Conservation (phyloP, 2,888 invertebrate species). For the Chelonus formosanus region DNA sequence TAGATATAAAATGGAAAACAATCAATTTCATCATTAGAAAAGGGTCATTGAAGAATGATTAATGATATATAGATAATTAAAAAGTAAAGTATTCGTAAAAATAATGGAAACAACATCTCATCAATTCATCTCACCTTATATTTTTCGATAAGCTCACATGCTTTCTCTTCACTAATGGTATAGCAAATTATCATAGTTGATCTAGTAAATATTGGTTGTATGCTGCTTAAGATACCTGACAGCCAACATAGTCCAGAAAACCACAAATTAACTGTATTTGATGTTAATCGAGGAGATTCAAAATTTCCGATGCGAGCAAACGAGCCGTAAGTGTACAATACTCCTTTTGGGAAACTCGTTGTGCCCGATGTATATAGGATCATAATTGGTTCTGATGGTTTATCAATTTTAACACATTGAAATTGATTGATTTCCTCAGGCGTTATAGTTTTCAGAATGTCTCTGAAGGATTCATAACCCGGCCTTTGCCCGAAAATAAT, state of each 20-base stretch:
- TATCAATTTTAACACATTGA: conserved; percentile 34
- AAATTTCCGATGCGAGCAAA: conserved; percentile 32
- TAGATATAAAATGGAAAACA: conserved; percentile 14
- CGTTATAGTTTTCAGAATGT: conserved; percentile 41
- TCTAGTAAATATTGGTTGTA: conserved; percentile 33
- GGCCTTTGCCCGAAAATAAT: conserved; percentile 47
- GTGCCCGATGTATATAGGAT: conserved; percentile 49
- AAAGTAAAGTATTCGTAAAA: no score
- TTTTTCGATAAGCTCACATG: conserved; percentile 41
- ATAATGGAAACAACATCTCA: no score
- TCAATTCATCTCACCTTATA: conserved; percentile 35
- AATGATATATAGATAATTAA: no score
- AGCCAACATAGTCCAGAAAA: conserved; percentile 46
- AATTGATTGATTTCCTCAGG: conserved; percentile 40
- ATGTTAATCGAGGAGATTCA: not conserved
- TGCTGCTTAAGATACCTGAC: conserved; percentile 33
- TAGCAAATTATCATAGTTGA: conserved; percentile 40
- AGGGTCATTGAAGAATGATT: no score
- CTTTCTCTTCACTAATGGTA: conserved; percentile 36
- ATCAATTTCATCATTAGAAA: no score
- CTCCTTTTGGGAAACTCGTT: conserved; percentile 47
- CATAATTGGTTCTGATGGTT: conserved; percentile 36
- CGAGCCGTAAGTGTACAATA: conserved; percentile 39
- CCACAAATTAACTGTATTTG: conserved; percentile 32
- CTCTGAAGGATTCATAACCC: conserved; percentile 38